phyloP scores from a whole-genome alignment of 2,888 invertebrate genomes.

The Luffia ferchaultella region DNA sequence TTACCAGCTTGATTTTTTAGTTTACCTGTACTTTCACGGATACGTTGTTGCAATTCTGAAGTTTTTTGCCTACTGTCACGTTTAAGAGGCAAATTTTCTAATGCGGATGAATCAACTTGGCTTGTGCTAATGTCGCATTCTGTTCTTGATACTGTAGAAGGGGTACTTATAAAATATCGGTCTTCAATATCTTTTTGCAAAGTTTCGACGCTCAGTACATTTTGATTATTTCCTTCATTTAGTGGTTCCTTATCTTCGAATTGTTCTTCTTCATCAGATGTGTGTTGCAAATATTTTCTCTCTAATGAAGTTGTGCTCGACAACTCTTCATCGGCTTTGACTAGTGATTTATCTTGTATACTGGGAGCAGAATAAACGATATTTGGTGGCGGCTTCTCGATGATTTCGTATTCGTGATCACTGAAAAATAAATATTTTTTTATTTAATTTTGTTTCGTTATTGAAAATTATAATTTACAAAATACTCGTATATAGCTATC shows the following conservation, averaged over 20 bases:
- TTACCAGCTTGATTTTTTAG: slow-evolving; percentile 76
- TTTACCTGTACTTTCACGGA: slow-evolving; percentile 75
- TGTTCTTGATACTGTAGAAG: slow-evolving; percentile 68
- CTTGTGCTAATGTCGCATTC: slow-evolving; percentile 72
- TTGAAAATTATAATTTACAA: background rate
- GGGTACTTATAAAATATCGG: slow-evolving; percentile 65
- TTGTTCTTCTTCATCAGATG: slow-evolving; percentile 55
- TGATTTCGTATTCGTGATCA: slow-evolving; percentile 94
- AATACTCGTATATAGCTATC: background rate
- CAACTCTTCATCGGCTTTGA: slow-evolving; percentile 56
- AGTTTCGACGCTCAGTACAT: slow-evolving; percentile 51
- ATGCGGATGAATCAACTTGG: slow-evolving; percentile 72
- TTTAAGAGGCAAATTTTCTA: slow-evolving; percentile 70
- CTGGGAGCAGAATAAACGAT: slow-evolving; percentile 41
- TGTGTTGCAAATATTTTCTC: slow-evolving; percentile 52
- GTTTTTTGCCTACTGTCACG: slow-evolving; percentile 61
- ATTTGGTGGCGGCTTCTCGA: slow-evolving; percentile 72
- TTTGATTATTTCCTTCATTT: slow-evolving; percentile 29
- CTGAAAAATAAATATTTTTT: slow-evolving; percentile 59
- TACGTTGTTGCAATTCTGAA: slow-evolving; percentile 69
- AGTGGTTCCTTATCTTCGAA: slow-evolving; percentile 37
- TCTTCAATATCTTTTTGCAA: slow-evolving; percentile 72
- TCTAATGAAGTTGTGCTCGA: slow-evolving; percentile 60
- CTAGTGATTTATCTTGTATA: slow-evolving; percentile 38
- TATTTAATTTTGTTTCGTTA: background rate